Evolutionary conservation across 2,797 vertebrate genomes (phyloP).

Genomic region (Bucorvus abyssinicus): DNA sequence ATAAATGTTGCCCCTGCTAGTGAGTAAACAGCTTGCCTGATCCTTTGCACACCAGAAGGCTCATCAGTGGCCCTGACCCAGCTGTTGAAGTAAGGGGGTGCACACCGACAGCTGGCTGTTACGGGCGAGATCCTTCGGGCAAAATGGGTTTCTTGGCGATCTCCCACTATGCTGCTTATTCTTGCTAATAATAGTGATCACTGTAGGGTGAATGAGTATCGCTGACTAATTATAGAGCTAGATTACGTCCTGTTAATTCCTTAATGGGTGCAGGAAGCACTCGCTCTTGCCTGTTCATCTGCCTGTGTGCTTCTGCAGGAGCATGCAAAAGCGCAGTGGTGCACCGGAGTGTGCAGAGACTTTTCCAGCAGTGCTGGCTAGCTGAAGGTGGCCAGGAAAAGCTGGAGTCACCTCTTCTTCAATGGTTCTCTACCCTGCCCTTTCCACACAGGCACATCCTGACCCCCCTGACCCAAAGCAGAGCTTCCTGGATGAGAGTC

Average conservation of each 20-base stretch:
- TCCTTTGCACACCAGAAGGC: background rate
- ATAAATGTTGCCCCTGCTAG: background rate
- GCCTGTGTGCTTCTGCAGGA: background rate
- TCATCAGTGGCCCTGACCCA: background rate
- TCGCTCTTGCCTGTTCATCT: background rate
- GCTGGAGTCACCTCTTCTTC: background rate
- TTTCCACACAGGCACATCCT: background rate
- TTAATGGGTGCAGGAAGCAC: background rate
- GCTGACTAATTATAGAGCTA: constrained; percentile 11
- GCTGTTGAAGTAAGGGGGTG: background rate
- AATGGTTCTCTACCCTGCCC: background rate
- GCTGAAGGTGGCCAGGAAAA: background rate
- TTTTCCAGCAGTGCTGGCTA: background rate
- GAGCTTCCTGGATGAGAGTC: background rate
- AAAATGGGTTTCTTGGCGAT: background rate
- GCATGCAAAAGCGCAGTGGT: background rate
- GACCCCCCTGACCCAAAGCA: background rate
- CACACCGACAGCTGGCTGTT: background rate
- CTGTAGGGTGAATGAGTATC: background rate
- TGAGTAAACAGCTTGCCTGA: background rate
- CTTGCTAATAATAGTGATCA: background rate
- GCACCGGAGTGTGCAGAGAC: background rate
- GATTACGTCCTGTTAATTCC: background rate
- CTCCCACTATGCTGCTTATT: background rate
- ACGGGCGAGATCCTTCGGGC: background rate